Evolutionary conservation across 2,888 invertebrate species (phyloP), one percentile per base, ranked within the genome.

Genomic region (Caenorhabditis becei): DNA sequence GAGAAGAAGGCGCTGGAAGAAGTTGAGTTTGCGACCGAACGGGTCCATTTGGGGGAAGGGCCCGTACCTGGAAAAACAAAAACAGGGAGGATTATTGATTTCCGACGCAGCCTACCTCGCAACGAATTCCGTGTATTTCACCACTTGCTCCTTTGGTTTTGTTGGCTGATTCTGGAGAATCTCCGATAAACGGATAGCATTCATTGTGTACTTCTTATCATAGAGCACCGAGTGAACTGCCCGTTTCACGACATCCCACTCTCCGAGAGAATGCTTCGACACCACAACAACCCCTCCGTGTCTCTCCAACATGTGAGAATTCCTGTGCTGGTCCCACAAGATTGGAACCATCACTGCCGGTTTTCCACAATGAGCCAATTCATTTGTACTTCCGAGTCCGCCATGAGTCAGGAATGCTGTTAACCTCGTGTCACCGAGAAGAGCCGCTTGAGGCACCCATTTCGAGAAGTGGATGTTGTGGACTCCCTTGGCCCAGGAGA

Each of bases 381-480:
- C 72, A 41, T 69, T 74, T 8, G 75, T 80, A 18, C 74, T 75
- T 58, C 80, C 80, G 11, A 72, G 59, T n/a, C 80, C 80, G 14
- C 74, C 80, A n/a, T 80, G 80, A 18, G 80, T 80, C 24, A 80
- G 32, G 54, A 80, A 80, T 0, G 67, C 74, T 1, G 69, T 69
- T 2, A 80, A 24, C 2, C 80, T 62, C 7, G 28, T 20, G 20
- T 80, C 80, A 41, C 47, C 47, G 0, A 80, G 59, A 53, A 80
- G 65, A 5, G 74, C 74, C n/a, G 69, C 69, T 35, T 82, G 82
- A 1, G 82, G 82, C 18, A 79, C 62, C 82, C 82, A 82, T 24
- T 59, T 54, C 0, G 63, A 54, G 54, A 82, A 75, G 20, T 65
- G 18, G n/a, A 82, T 41, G 54, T 82, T 82, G 2, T 51, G 26